Evolutionary conservation across 2,797 vertebrate species (phyloP), one percentile per base, ranked within the genome.

Genomic region (Salarias fasciatus): DNA sequence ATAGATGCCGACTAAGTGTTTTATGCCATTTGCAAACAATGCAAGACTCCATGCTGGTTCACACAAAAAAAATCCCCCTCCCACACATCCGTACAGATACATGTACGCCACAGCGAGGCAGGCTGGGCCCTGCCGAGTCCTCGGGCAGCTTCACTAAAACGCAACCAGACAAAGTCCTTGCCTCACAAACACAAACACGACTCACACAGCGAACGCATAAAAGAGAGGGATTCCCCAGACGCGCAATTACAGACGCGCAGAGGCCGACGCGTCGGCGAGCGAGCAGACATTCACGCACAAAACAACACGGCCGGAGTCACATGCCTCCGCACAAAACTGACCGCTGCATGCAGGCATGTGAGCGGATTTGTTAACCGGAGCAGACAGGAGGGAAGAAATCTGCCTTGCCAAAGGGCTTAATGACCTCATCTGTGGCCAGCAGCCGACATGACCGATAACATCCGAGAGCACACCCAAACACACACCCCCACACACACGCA

Each of bases 391-490:
- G 74, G 73, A 57, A 49, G 64, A 77, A 85, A 84, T 83, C 77
- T 83, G 82, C 80, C 75, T 88, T 79, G 85, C 86, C 80, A 74
- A 89, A 77, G 80, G 88, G 80, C 71, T 63, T 62, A 75, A 83
- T 87, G 86, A 88, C 84, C 82, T 85, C 82, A 80, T 75, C 53
- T 77, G 81, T 65, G 66, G 77, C 81, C 86, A 33, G 73, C 58
- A 80, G 76, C 69, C 72, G 67, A 86, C 84, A 80, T 81, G 72
- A 80, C 77, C 51, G 61, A 85, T 87, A 77, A 80, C 69, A 69
- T 85, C 80, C 56, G 66, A 68, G 57, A 71, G 72, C 56, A 44
- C 57, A 53, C 47, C 57, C 65, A 24, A 40, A 43, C 28, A 41
- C 28, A 29, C 57, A 57, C 49, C 42, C 36, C 71, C 48, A 30